Evolutionary conservation across 2,888 invertebrate genomes (phyloP).

Genomic region (Agrotis clavis): DNA sequence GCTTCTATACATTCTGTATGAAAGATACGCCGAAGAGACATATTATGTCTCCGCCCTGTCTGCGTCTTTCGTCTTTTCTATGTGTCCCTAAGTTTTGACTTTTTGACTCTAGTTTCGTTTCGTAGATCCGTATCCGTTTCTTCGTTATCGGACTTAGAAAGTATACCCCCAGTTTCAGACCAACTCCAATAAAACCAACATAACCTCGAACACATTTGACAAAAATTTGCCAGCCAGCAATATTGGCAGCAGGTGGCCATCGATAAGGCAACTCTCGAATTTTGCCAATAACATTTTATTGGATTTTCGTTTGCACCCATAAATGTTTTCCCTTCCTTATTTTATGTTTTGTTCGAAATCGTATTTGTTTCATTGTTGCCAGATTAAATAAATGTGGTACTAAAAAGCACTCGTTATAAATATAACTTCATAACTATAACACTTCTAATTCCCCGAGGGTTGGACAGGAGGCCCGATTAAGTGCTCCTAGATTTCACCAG

Average conservation of each 20-base stretch:
- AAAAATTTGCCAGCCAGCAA: conserved; percentile 35
- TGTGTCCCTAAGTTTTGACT: no score
- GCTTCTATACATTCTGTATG: no score
- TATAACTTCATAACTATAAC: no score
- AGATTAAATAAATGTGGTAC: conserved; percentile 21
- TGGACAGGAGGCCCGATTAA: no score
- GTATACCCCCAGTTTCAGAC: not conserved
- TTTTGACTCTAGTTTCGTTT: no score
- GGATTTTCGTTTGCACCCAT: conserved; percentile 29
- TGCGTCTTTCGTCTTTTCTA: no score
- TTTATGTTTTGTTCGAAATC: conserved; percentile 22
- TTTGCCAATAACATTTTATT: conserved; percentile 58
- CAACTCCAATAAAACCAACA: not conserved
- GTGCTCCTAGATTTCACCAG: no score
- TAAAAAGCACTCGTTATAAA: not conserved
- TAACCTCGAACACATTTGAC: conserved; percentile 15
- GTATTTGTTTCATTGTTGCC: conserved; percentile 43
- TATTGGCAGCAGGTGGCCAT: conserved; percentile 49
- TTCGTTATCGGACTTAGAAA: no score
- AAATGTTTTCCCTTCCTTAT: conserved; percentile 36
- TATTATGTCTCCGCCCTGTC: no score
- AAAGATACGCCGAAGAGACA: no score
- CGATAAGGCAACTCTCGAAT: conserved; percentile 47
- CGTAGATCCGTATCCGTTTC: no score
- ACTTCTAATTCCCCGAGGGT: no score